Evolutionary conservation across 2,888 invertebrate species (phyloP), one percentile per base, ranked within the genome.

Genomic region (Ethmia dodecea): DNA sequence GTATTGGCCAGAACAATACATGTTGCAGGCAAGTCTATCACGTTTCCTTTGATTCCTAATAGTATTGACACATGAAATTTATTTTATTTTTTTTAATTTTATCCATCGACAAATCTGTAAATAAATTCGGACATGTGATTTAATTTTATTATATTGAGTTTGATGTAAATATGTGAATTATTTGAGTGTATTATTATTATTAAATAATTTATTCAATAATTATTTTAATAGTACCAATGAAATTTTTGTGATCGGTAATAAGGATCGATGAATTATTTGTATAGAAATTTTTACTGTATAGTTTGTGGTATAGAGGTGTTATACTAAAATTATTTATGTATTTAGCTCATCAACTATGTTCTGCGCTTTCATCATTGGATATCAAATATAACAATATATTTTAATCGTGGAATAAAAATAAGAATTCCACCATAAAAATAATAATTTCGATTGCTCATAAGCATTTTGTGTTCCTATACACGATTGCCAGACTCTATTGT

Each of bases 101-200:
- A 46, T 50, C 45, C 31, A 42, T 49, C 55, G 51, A 53, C 48
- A 33, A 39, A 37, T 66, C 62, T 83, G 81, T 83, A 81, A 77
- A 81, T 80, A 79, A 55, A 60, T 64, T 64, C 54, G 52, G 41
- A 45, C 37, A 64, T 76, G 74, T 81, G 77, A 77, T 81, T 68
- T 73, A 68, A 66, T 73, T 76, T 69, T 69, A 65, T 66, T 54
- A 43, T 56, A 49, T 49, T 63, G 44, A 52, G 63, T 65, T 67
- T 53, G 42, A 59, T 86, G 84, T 84, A 83, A 77, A 84, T 86
- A 83, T 77, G 72, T 80, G 75, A 71, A 73, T 79, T 73, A 70
- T 61, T 60, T 65, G 73, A 72, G 68, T 76, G 64, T 59, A 62
- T 52, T 52, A 47, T 50, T 60, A 58, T 65, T 61, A 65, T 8